Evolutionary conservation across 2,888 invertebrate genomes (phyloP).

Genomic region (Rhingia campestris): DNA sequence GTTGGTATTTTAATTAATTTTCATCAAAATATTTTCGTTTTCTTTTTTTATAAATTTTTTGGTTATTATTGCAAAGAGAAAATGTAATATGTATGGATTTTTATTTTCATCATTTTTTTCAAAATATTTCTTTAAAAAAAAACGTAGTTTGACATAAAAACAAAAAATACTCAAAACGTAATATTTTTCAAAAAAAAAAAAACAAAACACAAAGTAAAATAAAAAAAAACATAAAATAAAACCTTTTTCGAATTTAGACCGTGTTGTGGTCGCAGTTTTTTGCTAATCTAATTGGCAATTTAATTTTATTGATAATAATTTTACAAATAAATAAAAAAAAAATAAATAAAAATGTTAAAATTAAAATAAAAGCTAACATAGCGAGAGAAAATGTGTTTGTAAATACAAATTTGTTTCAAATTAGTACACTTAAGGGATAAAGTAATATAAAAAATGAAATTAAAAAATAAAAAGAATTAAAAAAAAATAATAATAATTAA

Average conservation of each 20-base stretch:
- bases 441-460: constrained; percentile 14
- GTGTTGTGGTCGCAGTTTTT: constrained; percentile 42
- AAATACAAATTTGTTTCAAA: constrained; percentile 72
- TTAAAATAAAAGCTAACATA: constrained; percentile 39
- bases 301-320: constrained; percentile 59
- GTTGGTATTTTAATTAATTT: constrained; percentile 68
- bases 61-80: constrained; percentile 5
- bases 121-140: constrained; percentile 27
- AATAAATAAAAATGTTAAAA: constrained; percentile 38
- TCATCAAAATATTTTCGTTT: constrained; percentile 17
- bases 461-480: constrained; percentile 15
- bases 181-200: constrained; percentile 31
- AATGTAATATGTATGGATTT: neutral
- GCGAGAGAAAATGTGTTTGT: constrained; percentile 64
- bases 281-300: constrained; percentile 72
- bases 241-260: constrained; percentile 72
- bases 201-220: neutral
- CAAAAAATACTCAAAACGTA: constrained; percentile 47
- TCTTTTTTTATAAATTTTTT: constrained; percentile 5
- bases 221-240: constrained; percentile 6
- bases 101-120: neutral
- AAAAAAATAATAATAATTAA: constrained; percentile 46
- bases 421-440: constrained; percentile 60
- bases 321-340: constrained; percentile 18
- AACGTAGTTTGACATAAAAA: constrained; percentile 37